These are phyloP conservation scores for Saxidomus purpurata DNA, from an alignment of 1,140 invertebrate genomes.

Conservation along the genomic window DNA sequence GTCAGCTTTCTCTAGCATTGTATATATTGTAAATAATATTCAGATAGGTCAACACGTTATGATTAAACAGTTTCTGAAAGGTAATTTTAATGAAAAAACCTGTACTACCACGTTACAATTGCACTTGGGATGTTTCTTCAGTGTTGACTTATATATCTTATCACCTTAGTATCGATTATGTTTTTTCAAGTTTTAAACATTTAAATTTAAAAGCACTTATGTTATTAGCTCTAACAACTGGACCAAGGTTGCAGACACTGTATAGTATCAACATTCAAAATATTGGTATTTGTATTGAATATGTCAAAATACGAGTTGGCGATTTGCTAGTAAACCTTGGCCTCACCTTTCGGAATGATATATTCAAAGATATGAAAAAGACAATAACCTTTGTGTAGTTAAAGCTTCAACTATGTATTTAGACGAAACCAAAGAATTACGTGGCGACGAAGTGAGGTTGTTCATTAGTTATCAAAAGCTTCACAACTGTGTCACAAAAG, in stretches of 20 bases:
- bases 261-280: background rate
- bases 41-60: background rate
- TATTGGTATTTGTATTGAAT: background rate
- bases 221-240: constrained; percentile 2
- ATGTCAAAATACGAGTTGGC: background rate
- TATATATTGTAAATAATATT: background rate
- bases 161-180: background rate
- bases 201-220: background rate
- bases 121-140: background rate
- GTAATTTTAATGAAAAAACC: background rate
- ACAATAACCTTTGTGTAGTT: background rate
- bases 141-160: background rate
- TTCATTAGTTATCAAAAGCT: constrained; percentile 1
- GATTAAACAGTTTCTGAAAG: background rate
- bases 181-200: background rate
- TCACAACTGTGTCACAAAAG: background rate
- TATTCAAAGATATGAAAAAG: background rate
- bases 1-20: background rate
- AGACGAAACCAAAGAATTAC: background rate
- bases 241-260: background rate
- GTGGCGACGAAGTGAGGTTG: background rate
- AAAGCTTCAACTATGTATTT: background rate
- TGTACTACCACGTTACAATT: background rate
- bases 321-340: background rate
- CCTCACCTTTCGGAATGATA: background rate